phyloP scores from a whole-genome alignment of 2,113 vertebrate species.

The Camelus bactrianus region DNA sequence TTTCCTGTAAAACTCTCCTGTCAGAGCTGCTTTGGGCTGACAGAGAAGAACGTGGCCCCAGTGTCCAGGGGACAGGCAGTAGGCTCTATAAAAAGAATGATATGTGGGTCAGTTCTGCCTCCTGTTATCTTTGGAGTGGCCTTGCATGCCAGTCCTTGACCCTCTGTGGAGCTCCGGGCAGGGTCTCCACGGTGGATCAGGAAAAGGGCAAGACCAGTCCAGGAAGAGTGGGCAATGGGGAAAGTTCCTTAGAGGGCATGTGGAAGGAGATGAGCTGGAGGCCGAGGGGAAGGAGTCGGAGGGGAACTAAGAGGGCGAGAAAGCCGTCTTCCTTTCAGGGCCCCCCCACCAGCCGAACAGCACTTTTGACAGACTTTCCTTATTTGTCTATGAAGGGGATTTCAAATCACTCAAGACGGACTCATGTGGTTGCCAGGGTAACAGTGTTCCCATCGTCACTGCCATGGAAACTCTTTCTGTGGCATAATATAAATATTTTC shows the following conservation, averaged over 20 bases:
- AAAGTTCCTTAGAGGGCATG: neutral
- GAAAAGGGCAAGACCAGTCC: neutral
- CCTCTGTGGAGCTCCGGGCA: slow-evolving; percentile 16
- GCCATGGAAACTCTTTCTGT: slow-evolving; percentile 90
- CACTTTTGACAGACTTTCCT: slow-evolving; percentile 82
- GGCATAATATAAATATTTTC: slow-evolving; percentile 90
- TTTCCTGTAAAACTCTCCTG: neutral
- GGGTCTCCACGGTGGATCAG: neutral
- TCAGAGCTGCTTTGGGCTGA: neutral
- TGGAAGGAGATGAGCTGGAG: neutral
- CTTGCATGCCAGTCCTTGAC: slow-evolving; percentile 58
- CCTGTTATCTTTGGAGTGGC: slow-evolving; percentile 66
- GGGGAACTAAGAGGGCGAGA: neutral
- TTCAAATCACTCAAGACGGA: slow-evolving; percentile 86
- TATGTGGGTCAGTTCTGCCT: slow-evolving; percentile 48
- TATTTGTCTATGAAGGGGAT: slow-evolving; percentile 86
- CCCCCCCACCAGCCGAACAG: neutral
- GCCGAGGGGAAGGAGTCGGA: neutral
- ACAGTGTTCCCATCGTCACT: slow-evolving; percentile 86
- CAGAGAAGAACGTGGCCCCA: neutral
- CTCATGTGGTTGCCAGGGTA: slow-evolving; percentile 87
- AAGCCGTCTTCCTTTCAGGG: neutral
- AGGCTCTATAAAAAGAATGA: slow-evolving; percentile 63
- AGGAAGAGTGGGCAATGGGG: neutral
- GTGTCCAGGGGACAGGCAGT: slow-evolving; percentile 46